These are phyloP conservation scores for Margarornis squamiger DNA, from an alignment of 2,797 vertebrate species.

Conservation along the genomic window DNA sequence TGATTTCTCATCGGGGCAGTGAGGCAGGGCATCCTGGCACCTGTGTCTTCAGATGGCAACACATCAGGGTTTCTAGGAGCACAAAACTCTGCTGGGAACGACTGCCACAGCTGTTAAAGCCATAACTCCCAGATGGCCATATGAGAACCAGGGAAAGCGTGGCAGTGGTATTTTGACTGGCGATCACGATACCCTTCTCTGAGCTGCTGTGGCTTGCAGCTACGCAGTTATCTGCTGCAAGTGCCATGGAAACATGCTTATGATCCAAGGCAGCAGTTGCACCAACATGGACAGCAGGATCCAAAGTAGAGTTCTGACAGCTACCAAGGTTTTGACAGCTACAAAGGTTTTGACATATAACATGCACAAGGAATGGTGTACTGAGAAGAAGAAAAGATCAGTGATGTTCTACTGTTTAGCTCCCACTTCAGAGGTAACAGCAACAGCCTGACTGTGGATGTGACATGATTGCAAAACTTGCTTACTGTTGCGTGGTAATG, in stretches of 20 bases:
- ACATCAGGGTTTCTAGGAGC: neutral
- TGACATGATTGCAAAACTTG: neutral
- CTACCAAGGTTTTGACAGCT: neutral
- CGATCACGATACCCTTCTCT: neutral
- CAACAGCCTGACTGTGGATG: neutral
- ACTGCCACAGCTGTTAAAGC: neutral
- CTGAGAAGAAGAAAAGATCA: neutral
- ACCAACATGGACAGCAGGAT: neutral
- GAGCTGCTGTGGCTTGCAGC: neutral
- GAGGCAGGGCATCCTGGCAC: neutral
- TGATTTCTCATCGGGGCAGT: neutral
- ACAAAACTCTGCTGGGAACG: neutral
- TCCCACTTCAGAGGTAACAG: neutral
- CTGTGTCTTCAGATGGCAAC: neutral
- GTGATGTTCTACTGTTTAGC: neutral
- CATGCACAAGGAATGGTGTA: neutral
- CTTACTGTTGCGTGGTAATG: neutral
- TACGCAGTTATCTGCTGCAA: neutral
- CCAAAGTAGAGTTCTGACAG: neutral
- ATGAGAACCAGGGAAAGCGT: neutral
- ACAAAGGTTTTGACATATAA: neutral
- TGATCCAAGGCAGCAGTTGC: neutral
- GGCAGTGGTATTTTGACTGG: neutral
- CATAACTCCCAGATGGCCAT: neutral
- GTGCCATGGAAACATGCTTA: neutral